Base-by-base conservation (phyloP, 1,140 invertebrate genomes). In the Bombus sylvicola region DNA sequence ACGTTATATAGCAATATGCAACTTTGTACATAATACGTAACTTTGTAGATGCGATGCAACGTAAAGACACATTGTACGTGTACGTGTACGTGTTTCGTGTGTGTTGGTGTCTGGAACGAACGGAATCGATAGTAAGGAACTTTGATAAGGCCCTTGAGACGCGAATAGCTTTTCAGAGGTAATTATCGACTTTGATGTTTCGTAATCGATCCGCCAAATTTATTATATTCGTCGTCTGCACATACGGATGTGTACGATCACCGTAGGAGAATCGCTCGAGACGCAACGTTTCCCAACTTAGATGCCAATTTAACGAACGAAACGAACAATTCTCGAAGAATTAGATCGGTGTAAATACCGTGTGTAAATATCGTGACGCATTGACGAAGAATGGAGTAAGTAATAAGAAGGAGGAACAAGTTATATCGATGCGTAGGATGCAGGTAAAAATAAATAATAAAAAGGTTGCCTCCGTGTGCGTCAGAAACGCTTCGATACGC, bases 141-240 rank as follows among this genome's bases (percentile, higher is more conserved):
- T 72, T 72, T 18, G 69, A 72, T 72, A 43, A 73, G 71, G 31
- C n/a, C 15, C 71, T 22, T 28, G 39, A 73, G 71, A 13, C n/a
- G 43, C 13, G 71, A n/a, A 47, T 43, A 47, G 41, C 71, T 31
- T n/a, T 43, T 73, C 6, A 43, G n/a, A 73, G 69, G n/a, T 43
- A 73, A 73, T 73, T 73, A 73, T 73, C 43, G 71, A 47, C 71
- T 73, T 73, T 73, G 71, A 73, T 47, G 71, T 47, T 43, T 18
- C 43, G 8, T 31, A 73, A 73, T 47, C 41, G 41, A 73, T 31
- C n/a, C 41, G 13, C 1, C 71, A 47, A 73, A 73, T 73, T 73
- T 8, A 18, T 53, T 53, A 53, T 22, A 53, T 53, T 53, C 18
- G 18, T 22, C 47, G 13, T 73, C 8, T 22, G 28, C 41, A 10